Evolutionary conservation across 1,140 invertebrate genomes (phyloP), one percentile per base, ranked within the genome.

Genomic region (Akabosia matsudoensis): DNA sequence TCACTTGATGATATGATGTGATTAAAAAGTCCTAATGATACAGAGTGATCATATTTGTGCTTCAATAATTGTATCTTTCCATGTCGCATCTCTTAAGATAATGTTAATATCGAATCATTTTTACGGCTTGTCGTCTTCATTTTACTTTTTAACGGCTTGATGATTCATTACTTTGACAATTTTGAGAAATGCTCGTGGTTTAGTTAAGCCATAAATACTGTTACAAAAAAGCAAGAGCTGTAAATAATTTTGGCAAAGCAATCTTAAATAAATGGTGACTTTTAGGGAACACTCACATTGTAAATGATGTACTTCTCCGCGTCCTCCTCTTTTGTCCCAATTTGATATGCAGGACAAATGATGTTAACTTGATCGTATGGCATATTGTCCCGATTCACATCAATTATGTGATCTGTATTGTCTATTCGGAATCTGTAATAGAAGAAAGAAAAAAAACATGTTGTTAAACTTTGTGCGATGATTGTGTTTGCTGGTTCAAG

Each of bases 401-500:
- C 95, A 84, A 97, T 96, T 84, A 97, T 95, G 86, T 97, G 95
- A 86, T 97, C 95, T 33, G 95, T 97, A 85, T 97, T 97, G 89
- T 97, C 95, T 90, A 97, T 97, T 84, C 95, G 91, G 88, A 97
- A 97, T 90, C 95, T 97, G 87, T 82, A 90, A 90, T 82, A 85
- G 73, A 82, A 79, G 74, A 78, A 76, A 80, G 70, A 64, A 56
- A 74, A 72, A 72, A 72, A 7, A 34, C 33, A 51, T 72, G n/a
- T 61, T n/a, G 10, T 67, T 30, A 67, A n/a, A 18, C 37, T 10
- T 45, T 45, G 7, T 45, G 37, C 37, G 7, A 45, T 45, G 7
- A 45, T 18, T 45, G 18, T 45, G 7, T 10, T 45, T 45, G 7
- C 18, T 10, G 37, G 7, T 45, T 45, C 18, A 45, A 18, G 18